Conservation (phyloP, 1,140 invertebrate species). For the Anadara kagoshimensis region DNA sequence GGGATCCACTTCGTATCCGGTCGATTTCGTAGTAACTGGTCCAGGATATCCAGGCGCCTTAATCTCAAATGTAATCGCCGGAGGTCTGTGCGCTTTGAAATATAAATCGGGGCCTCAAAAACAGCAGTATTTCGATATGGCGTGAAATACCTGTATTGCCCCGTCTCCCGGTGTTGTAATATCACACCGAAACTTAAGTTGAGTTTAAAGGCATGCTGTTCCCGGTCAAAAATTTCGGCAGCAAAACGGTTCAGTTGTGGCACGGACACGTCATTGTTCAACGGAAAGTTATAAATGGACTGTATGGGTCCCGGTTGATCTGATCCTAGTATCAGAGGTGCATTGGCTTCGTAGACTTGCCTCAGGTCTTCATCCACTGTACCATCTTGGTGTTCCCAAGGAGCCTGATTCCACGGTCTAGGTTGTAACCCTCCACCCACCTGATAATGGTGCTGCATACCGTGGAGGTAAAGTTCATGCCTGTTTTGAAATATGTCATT, state of each 20-base stretch:
- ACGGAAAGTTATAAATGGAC: slow-evolving; percentile 23
- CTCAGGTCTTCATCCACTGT: slow-evolving; percentile 8
- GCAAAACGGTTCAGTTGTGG: slow-evolving; percentile 9
- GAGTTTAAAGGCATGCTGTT: slow-evolving; percentile 23
- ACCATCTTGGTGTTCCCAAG: neutral
- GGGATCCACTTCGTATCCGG: slow-evolving; percentile 27
- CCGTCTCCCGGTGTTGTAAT: slow-evolving; percentile 18
- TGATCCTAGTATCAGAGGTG: slow-evolving; percentile 13
- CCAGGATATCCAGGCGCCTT: slow-evolving; percentile 5
- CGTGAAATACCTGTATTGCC: slow-evolving; percentile 21
- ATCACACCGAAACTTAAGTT: slow-evolving; percentile 21
- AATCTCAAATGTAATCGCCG: slow-evolving; percentile 4
- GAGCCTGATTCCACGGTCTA: neutral
- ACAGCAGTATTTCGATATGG: slow-evolving; percentile 15
- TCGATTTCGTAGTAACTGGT: slow-evolving; percentile 17
- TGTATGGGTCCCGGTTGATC: neutral
- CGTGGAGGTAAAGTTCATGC: too few relatives aligned
- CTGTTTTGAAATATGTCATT: neutral
- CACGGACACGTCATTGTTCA: slow-evolving; percentile 16
- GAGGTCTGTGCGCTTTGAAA: slow-evolving; percentile 14
- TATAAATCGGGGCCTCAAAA: slow-evolving; percentile 18
- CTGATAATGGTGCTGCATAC: too few relatives aligned
- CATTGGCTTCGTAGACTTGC: slow-evolving; percentile 22
- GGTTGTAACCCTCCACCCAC: too few relatives aligned
- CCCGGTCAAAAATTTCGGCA: slow-evolving; percentile 13